Percentiles rank a stretch among this genome's conserved stretches.
Conservation (phyloP, 2,888 invertebrate genomes). For the Scrobipalpa atriplicella region DNA sequence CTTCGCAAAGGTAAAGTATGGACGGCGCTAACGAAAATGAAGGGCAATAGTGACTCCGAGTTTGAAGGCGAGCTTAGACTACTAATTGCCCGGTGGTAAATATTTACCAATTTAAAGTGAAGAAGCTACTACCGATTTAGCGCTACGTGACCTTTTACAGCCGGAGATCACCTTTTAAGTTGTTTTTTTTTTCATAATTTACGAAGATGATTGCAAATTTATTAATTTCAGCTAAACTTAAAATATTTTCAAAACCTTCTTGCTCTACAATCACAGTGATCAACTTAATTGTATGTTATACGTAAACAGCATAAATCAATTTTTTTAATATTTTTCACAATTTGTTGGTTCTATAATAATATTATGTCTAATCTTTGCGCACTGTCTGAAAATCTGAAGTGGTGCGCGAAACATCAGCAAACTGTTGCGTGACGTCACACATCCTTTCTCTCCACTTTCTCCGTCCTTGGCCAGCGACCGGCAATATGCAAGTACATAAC, state of each 20-base stretch:
- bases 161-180: not conserved
- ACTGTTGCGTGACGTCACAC: slow-evolving; percentile 56
- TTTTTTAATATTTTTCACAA: no score
- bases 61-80: slow-evolving; percentile 70
- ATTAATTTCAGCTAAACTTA: no score
- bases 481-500: slow-evolving; percentile 40
- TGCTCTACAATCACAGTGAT: no score
- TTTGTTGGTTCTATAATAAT: not conserved
- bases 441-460: slow-evolving; percentile 78
- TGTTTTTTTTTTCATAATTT: not conserved
- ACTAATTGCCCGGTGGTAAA: slow-evolving; percentile 63
- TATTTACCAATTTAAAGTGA: slow-evolving; percentile 37
- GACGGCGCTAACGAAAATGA: slow-evolving; percentile 80
- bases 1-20: slow-evolving; percentile 73
- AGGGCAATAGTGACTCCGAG: slow-evolving; percentile 73
- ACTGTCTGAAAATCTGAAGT: slow-evolving; percentile 3
- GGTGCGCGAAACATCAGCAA: slow-evolving; percentile 31
- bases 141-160: not conserved
- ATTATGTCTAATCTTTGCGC: no score
- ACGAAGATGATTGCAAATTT: not conserved
- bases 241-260: no score
- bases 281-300: no score
- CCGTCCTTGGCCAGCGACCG: slow-evolving; percentile 70
- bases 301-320: no score
- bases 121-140: slow-evolving; percentile 29